phyloP scores from a whole-genome alignment of 2,113 vertebrate species.

The Haplotaxodon microlepis region DNA sequence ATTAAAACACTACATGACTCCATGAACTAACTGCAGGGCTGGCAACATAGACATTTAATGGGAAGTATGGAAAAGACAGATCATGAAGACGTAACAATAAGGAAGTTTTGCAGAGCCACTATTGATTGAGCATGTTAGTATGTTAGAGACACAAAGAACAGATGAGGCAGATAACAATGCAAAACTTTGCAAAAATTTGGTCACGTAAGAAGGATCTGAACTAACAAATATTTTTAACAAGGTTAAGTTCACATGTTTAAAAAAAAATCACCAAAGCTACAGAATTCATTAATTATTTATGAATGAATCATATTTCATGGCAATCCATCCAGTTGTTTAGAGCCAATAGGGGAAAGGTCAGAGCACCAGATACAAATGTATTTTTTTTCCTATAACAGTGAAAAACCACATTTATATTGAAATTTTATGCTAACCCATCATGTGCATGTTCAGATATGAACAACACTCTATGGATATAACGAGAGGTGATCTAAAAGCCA shows the following conservation, averaged over 20 bases:
- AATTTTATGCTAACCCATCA: background rate
- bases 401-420: background rate
- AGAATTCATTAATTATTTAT: background rate
- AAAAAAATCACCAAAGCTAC: background rate
- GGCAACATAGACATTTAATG: background rate
- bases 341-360: background rate
- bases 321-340: background rate
- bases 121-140: background rate
- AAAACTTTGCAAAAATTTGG: background rate
- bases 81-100: background rate
- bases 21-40: background rate
- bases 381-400: background rate
- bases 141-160: background rate
- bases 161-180: background rate
- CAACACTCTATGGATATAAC: background rate
- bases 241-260: background rate
- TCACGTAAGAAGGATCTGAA: background rate
- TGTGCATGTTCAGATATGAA: background rate
- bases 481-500: background rate
- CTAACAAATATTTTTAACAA: background rate
- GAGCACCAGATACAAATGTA: background rate
- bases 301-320: background rate
- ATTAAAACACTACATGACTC: background rate
- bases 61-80: background rate
- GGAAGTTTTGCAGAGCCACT: background rate